Conservation (phyloP, 2,888 invertebrate genomes). For the Temnothorax rugatulus region DNA sequence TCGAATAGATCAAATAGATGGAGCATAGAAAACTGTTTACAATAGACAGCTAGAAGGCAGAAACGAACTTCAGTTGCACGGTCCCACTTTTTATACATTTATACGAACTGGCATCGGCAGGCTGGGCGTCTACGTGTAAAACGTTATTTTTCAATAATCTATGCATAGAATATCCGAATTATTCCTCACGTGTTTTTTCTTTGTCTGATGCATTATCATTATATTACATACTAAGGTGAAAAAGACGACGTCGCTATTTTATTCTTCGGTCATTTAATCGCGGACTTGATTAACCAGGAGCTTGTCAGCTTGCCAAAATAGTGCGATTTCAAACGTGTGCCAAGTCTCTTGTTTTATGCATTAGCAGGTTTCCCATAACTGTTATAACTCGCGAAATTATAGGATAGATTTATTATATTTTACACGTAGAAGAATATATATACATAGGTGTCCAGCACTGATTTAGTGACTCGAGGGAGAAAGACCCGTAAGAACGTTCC, state of each 20-base stretch:
- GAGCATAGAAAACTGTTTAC: slow-evolving; percentile 36
- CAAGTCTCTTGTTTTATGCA: background rate
- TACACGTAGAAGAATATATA: slow-evolving; percentile 17
- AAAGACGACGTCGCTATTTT: background rate
- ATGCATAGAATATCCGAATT: background rate
- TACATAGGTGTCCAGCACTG: slow-evolving; percentile 15
- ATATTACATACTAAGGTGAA: background rate
- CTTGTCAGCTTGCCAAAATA: background rate
- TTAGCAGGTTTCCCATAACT: background rate
- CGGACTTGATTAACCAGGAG: background rate
- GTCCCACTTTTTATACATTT: slow-evolving; percentile 36
- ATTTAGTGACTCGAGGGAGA: background rate
- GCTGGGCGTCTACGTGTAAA: slow-evolving; percentile 21
- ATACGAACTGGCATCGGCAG: background rate
- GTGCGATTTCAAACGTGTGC: slow-evolving; percentile 21
- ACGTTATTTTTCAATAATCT: slow-evolving; percentile 6
- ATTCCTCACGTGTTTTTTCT: background rate
- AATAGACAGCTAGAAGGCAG: slow-evolving; percentile 22
- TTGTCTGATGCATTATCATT: background rate
- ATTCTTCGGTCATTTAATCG: background rate
- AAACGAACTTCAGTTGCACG: slow-evolving; percentile 26
- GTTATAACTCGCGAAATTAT: background rate
- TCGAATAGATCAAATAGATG: slow-evolving; percentile 17
- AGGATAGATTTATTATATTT: background rate
- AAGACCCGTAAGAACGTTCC: background rate